Percentiles rank a stretch among this genome's conserved stretches.
Evolutionary conservation across 2,113 vertebrate genomes (phyloP).

Genomic region (Dasyprocta punctata): DNA sequence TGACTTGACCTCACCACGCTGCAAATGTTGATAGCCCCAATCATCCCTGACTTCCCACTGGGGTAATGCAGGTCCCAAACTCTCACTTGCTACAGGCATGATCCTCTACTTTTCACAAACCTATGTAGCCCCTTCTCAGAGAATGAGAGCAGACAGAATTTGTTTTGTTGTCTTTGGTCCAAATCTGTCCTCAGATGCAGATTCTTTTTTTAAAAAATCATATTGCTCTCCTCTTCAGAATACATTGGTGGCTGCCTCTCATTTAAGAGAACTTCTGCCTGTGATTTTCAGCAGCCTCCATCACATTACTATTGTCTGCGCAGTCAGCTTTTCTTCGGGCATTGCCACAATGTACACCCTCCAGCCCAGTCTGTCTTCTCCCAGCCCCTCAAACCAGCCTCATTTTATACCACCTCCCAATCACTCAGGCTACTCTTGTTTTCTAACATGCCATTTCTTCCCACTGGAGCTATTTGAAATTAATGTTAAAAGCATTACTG

Average conservation of each 20-base stretch:
- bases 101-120: not conserved
- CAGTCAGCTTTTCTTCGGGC: rapidly evolving
- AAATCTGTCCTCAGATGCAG: not conserved
- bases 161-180: not conserved
- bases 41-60: not conserved
- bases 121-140: not conserved
- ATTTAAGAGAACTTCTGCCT: not conserved
- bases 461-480: not conserved
- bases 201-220: not conserved
- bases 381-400: not conserved
- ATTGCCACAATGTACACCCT: rapidly evolving
- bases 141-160: not conserved
- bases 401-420: not conserved
- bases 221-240: not conserved
- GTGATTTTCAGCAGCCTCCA: not conserved
- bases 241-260: not conserved
- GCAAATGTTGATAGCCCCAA: not conserved
- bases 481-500: not conserved
- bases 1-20: not conserved
- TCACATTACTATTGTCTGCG: rapidly evolving
- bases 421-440: not conserved
- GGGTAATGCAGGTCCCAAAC: too few species aligned
- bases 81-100: not conserved
- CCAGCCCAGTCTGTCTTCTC: not conserved
- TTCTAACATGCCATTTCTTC: not conserved